These are phyloP conservation scores for Diabrotica balteata DNA, from an alignment of 2,888 invertebrate genomes.

Conservation along the genomic window DNA sequence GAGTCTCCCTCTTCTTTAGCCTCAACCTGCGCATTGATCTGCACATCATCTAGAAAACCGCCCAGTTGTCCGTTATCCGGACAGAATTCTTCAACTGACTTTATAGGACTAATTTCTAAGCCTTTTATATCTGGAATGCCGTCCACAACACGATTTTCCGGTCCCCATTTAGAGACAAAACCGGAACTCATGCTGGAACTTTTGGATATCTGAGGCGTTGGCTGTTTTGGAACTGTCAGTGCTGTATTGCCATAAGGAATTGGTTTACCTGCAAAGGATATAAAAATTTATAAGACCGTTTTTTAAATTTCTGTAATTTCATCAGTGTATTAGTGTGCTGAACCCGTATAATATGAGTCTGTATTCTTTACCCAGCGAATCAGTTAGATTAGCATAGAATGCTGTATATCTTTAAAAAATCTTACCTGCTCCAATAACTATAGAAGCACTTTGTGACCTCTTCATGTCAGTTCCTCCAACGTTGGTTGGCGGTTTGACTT, in stretches of 20 bases:
- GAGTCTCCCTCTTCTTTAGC: slow-evolving; percentile 60
- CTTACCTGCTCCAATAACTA: slow-evolving; percentile 57
- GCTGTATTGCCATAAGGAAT: slow-evolving; percentile 54
- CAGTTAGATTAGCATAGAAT: no score
- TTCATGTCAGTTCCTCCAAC: slow-evolving; percentile 49
- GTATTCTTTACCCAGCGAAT: no score
- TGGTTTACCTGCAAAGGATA: slow-evolving; percentile 47
- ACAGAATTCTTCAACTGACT: slow-evolving; percentile 75
- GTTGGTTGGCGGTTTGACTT: slow-evolving; percentile 33
- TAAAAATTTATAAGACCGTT: slow-evolving; percentile 32
- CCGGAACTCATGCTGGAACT: slow-evolving; percentile 54
- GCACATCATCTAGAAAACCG: slow-evolving; percentile 76
- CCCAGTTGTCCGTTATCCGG: slow-evolving; percentile 77
- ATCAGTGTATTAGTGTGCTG: no score
- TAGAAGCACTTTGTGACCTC: slow-evolving; percentile 59
- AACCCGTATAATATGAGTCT: no score
- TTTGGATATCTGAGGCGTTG: slow-evolving; percentile 45
- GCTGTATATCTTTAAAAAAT: neutral
- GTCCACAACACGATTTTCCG: slow-evolving; percentile 55
- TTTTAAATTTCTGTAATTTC: no score
- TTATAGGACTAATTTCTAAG: slow-evolving; percentile 56
- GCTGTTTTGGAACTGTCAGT: slow-evolving; percentile 32
- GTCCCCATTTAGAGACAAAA: slow-evolving; percentile 54
- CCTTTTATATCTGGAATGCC: slow-evolving; percentile 52
- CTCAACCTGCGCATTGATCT: slow-evolving; percentile 55